Evolutionary conservation across 2,113 vertebrate species (phyloP), one percentile per base, ranked within the genome.

Genomic region (Seriola rivoliana): DNA sequence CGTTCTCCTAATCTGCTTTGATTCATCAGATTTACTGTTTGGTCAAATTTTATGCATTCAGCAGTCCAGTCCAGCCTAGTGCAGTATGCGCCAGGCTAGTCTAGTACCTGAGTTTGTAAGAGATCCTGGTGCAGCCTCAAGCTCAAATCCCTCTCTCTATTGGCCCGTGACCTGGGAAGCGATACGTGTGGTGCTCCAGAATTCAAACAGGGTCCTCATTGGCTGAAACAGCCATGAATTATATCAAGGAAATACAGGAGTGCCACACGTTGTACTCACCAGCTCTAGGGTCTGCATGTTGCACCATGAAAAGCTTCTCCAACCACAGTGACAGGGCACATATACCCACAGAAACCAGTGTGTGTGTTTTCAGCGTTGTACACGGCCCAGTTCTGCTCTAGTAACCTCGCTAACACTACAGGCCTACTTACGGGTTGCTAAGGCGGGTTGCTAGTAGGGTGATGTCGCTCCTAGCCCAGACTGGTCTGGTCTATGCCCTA

Each of bases 381-480:
- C 83, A 86, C 82, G 84, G 89, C 86, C 88, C 86, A 86, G 86
- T 88, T 92, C 75, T 91, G 91, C 87, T 92, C 85, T 71, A 88
- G 92, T 89, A 90, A 93, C 89, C 93, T 89, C 58, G 82, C 85
- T 77, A 84, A 87, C 86, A 77, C 86, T 86, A 85, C 70, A 90
- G 91, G 87, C 92, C 90, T 89, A 89, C 84, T 89, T 88, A 68
- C 57, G 74, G 88, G 90, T 91, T 92, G 82, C 91, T 91, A 88
- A 84, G 87, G 91, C 83, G 57, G 87, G 92, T 91, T 93, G 93
- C 93, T 92, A 88, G 81, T 87, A 84, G 88, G 86, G 92, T 91
- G 90, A 93, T 94, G 93, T 93, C 89, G 93, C 92, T 93, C 92
- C 90, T 89, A 95, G 94, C 94, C 94, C 95, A 94, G 93, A 93